Conservation (phyloP, 2,888 invertebrate species). For the Glomeris marginata region DNA sequence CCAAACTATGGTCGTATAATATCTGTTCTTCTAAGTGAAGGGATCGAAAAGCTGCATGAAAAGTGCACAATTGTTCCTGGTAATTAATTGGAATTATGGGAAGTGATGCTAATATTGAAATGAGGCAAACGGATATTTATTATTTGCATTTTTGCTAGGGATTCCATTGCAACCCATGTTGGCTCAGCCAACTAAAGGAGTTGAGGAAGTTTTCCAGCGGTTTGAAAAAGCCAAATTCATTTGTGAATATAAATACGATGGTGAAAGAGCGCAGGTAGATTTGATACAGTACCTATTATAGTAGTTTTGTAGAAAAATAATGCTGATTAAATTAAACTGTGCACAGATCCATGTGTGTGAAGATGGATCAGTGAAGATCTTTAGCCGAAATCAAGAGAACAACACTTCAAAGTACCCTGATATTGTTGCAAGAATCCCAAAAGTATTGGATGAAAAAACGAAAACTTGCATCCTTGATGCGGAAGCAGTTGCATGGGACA, state of each 20-base stretch:
- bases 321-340: not conserved
- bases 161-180: conserved; percentile 96
- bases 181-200: conserved; percentile 92
- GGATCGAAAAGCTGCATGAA: conserved; percentile 53
- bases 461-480: conserved; percentile 81
- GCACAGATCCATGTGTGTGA: conserved; percentile 53
- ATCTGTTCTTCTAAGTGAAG: conserved; percentile 58
- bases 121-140: no score
- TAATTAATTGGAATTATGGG: conserved; percentile 1
- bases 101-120: no score
- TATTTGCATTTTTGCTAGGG: conserved; percentile 24
- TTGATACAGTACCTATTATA: not conserved
- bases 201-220: conserved; percentile 68
- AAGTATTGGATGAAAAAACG: conserved; percentile 33
- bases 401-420: conserved; percentile 94
- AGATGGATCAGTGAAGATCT: conserved; percentile 58
- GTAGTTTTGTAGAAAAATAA: not conserved
- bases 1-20: conserved; percentile 82
- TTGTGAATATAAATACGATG: conserved; percentile 99
- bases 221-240: conserved; percentile 81
- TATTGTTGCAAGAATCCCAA: conserved; percentile 52
- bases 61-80: conserved; percentile 80
- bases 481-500: conserved; percentile 95
- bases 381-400: conserved; percentile 91
- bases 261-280: conserved; percentile 59